These are phyloP conservation scores for Ectemnius continuus DNA, from an alignment of 2,888 invertebrate genomes.

Conservation along the genomic window DNA sequence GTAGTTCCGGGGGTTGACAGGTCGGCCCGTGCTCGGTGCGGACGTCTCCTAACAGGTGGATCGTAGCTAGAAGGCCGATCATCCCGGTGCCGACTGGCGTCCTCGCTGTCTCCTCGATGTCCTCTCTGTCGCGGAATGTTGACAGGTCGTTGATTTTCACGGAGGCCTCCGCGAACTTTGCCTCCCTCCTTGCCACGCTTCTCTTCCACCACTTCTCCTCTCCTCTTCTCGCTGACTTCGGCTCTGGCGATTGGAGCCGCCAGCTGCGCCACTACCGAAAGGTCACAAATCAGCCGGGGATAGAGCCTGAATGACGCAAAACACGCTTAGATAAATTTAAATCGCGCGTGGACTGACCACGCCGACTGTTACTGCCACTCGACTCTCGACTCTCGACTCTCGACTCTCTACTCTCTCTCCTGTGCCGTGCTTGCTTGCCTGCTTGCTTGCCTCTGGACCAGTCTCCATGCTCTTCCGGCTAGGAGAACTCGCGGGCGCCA, in stretches of 20 bases:
- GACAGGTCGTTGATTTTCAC: slow-evolving; percentile 70
- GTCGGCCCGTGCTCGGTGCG: slow-evolving; percentile 17
- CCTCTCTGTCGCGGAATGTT: slow-evolving; percentile 62
- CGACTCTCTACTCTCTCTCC: not conserved
- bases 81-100: slow-evolving; percentile 21
- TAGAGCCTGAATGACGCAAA: slow-evolving; percentile 72
- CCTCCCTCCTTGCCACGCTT: no score
- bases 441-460: no score
- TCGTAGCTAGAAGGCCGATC: slow-evolving; percentile 34
- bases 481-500: no score
- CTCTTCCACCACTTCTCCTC: no score
- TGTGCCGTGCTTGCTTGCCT: no score
- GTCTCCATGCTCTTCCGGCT: no score
- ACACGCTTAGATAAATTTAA: slow-evolving; percentile 76
- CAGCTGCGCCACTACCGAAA: slow-evolving; percentile 69
- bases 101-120: slow-evolving; percentile 6
- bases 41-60: slow-evolving; percentile 68
- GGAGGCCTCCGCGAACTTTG: slow-evolving; percentile 63
- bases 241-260: slow-evolving; percentile 61
- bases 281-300: slow-evolving; percentile 71
- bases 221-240: no score
- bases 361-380: slow-evolving; percentile 8
- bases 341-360: slow-evolving; percentile 65
- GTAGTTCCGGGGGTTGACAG: slow-evolving; percentile 30
- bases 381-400: slow-evolving; percentile 1